Percentiles rank a stretch among this genome's conserved stretches.
phyloP scores from a whole-genome alignment of 2,113 vertebrate species.

The Oenanthe oenanthe region DNA sequence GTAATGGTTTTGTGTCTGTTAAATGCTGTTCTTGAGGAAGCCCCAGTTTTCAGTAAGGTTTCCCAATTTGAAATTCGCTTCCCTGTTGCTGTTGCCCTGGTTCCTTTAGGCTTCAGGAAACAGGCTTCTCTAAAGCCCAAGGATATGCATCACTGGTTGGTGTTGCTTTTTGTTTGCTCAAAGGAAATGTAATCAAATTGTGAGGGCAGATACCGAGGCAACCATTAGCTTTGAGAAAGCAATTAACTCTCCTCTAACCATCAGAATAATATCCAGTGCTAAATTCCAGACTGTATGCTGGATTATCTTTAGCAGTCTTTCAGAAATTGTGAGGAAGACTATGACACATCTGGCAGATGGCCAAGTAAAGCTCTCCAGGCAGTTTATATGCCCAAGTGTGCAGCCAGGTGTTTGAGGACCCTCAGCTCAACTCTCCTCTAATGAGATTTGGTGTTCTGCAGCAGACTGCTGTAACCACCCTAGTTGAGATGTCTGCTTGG shows the following conservation, averaged over 20 bases:
- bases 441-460: not conserved
- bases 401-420: not conserved
- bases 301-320: not conserved
- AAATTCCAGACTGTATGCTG: not conserved
- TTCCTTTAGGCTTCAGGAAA: not conserved
- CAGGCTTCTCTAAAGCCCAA: not conserved
- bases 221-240: not conserved
- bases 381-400: not conserved
- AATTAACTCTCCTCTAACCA: not conserved
- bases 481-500: not conserved
- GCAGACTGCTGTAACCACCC: not conserved
- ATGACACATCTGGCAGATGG: not conserved
- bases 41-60: not conserved
- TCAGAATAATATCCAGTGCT: not conserved
- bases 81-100: not conserved
- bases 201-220: not conserved
- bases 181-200: not conserved
- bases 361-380: not conserved
- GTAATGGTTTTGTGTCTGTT: not conserved
- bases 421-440: not conserved
- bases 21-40: not conserved
- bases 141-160: not conserved
- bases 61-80: not conserved
- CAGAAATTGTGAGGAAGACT: not conserved
- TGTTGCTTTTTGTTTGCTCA: not conserved